Percentiles rank a stretch among this genome's conserved stretches.
Evolutionary conservation across 1,140 invertebrate species (phyloP).

Genomic region (Solenopsis invicta): DNA sequence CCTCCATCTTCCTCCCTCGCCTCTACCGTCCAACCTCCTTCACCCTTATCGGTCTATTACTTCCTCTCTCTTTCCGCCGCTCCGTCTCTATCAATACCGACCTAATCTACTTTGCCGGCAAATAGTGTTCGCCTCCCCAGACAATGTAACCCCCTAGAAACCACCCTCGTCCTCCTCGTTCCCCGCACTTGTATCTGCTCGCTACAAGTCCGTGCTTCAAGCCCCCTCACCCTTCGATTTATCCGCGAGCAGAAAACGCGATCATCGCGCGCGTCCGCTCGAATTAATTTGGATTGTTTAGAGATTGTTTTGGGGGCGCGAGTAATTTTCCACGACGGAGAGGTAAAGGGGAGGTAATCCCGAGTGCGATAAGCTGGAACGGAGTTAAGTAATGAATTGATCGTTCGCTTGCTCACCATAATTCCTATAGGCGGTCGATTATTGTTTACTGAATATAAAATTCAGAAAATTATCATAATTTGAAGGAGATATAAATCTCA

Average conservation of each 20-base stretch:
- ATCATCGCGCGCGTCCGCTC: conserved; percentile 53
- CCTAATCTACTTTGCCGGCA: conserved; percentile 84
- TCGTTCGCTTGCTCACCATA: conserved; percentile 28
- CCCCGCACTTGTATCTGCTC: conserved; percentile 41
- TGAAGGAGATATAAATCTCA: not conserved
- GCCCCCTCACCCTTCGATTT: conserved; percentile 1
- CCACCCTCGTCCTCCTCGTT: conserved; percentile 41
- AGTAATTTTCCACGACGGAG: conserved; percentile 38
- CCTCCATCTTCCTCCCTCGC: conserved; percentile 62
- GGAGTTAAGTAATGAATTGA: conserved; percentile 36
- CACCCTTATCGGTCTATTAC: conserved; percentile 56
- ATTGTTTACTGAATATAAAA: conserved; percentile 13
- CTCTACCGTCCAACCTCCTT: conserved; percentile 66
- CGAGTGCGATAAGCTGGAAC: conserved; percentile 15
- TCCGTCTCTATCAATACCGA: conserved; percentile 81
- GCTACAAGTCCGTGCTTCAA: conserved; percentile 11
- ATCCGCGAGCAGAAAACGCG: conserved; percentile 49
- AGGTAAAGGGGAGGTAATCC: conserved; percentile 4
- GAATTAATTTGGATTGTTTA: conserved; percentile 60
- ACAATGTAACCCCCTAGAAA: conserved; percentile 72
- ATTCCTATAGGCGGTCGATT: conserved; percentile 22
- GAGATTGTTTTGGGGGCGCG: conserved; percentile 45
- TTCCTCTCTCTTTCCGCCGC: conserved; percentile 66
- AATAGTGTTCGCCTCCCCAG: conserved; percentile 82
- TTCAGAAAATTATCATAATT: not conserved